phyloP scores from a whole-genome alignment of 2,888 invertebrate species.

The Ichneumoninae sp. region DNA sequence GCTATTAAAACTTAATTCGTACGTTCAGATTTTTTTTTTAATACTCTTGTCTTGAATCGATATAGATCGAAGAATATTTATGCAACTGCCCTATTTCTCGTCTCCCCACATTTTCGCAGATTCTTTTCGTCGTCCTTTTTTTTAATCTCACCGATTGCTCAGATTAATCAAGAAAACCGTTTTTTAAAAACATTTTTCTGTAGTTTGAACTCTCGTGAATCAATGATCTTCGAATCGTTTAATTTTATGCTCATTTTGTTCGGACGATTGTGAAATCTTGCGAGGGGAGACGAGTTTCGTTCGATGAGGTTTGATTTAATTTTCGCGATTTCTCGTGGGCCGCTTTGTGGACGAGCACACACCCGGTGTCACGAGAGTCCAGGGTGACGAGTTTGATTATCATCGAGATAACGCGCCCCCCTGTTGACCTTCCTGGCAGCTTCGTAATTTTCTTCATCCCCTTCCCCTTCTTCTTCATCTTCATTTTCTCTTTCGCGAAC shows the following conservation, averaged over 20 bases:
- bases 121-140: not conserved
- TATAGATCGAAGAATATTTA: conserved; percentile 7
- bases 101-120: conserved; percentile 15
- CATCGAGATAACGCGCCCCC: conserved; percentile 42
- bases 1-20: conserved; percentile 10
- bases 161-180: conserved; percentile 7
- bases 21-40: conserved; percentile 3
- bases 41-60: conserved; percentile 12
- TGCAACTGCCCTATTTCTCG: conserved; percentile 20
- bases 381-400: conserved; percentile 49
- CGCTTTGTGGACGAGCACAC: conserved; percentile 16
- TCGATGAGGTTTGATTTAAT: conserved; percentile 17
- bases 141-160: not conserved
- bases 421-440: conserved; percentile 35
- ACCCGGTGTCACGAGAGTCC: conserved; percentile 41
- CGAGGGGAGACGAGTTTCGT: conserved; percentile 19
- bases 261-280: not conserved
- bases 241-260: conserved; percentile 39
- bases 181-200: not conserved
- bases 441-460: conserved; percentile 10
- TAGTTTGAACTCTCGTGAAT: not conserved
- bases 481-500: conserved; percentile 24
- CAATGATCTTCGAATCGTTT: not conserved
- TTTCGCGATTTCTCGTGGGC: conserved; percentile 18
- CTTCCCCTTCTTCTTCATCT: not conserved